Percentiles rank a stretch among this genome's conserved stretches.
Conservation (phyloP, 1,140 invertebrate genomes). For the Danaus melanippus region DNA sequence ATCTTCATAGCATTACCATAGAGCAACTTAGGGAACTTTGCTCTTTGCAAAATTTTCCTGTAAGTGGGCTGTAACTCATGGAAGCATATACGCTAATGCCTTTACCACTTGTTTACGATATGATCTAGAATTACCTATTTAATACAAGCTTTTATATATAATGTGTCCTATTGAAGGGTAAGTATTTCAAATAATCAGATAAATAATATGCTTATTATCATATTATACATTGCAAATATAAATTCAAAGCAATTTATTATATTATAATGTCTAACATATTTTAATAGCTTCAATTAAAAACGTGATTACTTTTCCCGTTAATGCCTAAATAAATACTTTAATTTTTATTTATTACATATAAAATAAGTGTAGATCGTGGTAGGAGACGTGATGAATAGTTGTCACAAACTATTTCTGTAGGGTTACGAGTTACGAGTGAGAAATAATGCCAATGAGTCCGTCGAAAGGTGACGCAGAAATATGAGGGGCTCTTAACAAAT, state of each 20-base stretch:
- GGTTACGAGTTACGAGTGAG: conserved; percentile 36
- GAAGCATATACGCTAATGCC: conserved; percentile 29
- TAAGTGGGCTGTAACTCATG: conserved; percentile 66
- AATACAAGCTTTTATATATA: not conserved
- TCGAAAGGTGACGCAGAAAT: conserved; percentile 32
- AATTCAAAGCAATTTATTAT: too few species aligned
- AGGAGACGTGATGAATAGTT: conserved; percentile 27
- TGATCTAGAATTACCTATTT: conserved; percentile 9
- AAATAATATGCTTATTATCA: too few species aligned
- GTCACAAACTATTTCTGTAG: conserved; percentile 40
- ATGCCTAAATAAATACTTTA: too few species aligned
- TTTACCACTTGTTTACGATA: conserved; percentile 39
- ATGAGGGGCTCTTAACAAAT: conserved; percentile 15
- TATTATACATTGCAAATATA: too few species aligned
- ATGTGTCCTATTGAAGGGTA: too few species aligned
- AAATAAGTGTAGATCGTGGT: conserved; percentile 18
- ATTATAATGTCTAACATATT: too few species aligned
- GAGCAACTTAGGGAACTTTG: conserved; percentile 65
- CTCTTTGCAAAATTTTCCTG: conserved; percentile 55
- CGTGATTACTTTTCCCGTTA: too few species aligned
- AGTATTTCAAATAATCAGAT: too few species aligned
- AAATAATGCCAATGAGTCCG: conserved; percentile 39
- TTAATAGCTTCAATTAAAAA: too few species aligned
- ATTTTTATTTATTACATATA: not conserved
- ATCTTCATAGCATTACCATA: conserved; percentile 67